These are phyloP conservation scores for Ammodytes marinus DNA, from an alignment of 2,113 vertebrate species.

Conservation along the genomic window DNA sequence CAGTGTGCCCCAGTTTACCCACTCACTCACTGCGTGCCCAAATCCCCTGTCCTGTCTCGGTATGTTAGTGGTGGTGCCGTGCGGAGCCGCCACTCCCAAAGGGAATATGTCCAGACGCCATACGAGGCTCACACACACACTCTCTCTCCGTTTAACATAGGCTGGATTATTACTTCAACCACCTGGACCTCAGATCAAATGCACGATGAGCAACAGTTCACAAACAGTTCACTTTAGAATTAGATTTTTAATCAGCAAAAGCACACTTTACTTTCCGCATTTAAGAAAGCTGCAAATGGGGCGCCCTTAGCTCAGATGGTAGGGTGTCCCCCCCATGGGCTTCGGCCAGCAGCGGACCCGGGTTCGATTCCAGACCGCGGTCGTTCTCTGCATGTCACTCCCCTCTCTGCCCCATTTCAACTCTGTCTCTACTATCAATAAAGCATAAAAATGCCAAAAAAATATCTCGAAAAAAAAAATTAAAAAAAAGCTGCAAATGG, in stretches of 20 bases:
- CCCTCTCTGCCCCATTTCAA: too few relatives aligned
- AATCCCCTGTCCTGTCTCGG: constrained; percentile 72
- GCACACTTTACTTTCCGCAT: not conserved
- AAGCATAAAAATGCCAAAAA: too few relatives aligned
- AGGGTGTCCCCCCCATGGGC: too few relatives aligned
- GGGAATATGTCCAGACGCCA: constrained; percentile 54
- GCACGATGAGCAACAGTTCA: constrained; percentile 3
- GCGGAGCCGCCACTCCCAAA: constrained; percentile 53
- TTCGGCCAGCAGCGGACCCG: too few relatives aligned
- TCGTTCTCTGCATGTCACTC: too few relatives aligned
- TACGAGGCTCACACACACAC: constrained; percentile 34
- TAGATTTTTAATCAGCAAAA: not conserved
- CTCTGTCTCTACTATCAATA: too few relatives aligned
- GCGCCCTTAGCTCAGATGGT: too few relatives aligned
- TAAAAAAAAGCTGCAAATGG: too few relatives aligned
- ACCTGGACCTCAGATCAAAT: constrained; percentile 40
- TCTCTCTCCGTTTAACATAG: constrained; percentile 13
- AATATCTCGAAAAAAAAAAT: too few relatives aligned
- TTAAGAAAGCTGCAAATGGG: not conserved
- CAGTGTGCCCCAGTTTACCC: constrained; percentile 71
- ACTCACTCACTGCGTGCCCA: constrained; percentile 47
- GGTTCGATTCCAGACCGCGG: too few relatives aligned
- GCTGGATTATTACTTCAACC: constrained; percentile 67
- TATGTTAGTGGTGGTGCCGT: constrained; percentile 65
- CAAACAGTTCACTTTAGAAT: not conserved